phyloP scores from a whole-genome alignment of 2,888 invertebrate genomes.

The Drosophila bunnanda region DNA sequence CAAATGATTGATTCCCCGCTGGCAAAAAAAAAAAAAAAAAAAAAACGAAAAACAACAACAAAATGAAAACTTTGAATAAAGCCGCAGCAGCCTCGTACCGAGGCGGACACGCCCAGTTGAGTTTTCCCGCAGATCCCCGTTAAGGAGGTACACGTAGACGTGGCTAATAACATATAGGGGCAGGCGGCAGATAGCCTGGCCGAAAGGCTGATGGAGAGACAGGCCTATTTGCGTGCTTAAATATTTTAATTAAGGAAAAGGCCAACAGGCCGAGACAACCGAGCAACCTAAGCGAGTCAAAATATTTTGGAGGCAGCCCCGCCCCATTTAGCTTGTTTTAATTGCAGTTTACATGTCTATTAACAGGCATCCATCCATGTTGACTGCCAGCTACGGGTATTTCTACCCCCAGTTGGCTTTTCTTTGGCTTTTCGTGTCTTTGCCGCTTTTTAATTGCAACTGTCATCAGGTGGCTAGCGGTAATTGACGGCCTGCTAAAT shows the following conservation, averaged over 20 bases:
- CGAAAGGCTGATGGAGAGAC: slow-evolving; percentile 64
- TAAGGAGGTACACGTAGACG: slow-evolving; percentile 9
- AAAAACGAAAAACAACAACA: no score
- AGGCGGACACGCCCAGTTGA: slow-evolving; percentile 62
- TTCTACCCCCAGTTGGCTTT: slow-evolving; percentile 14
- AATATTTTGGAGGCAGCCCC: slow-evolving; percentile 65
- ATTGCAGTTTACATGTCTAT: slow-evolving; percentile 79
- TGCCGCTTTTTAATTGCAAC: slow-evolving; percentile 70
- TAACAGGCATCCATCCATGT: slow-evolving; percentile 60
- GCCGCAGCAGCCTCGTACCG: slow-evolving; percentile 56
- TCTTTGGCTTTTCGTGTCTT: slow-evolving; percentile 11
- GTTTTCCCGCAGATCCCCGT: slow-evolving; percentile 51
- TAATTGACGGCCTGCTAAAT: slow-evolving; percentile 64
- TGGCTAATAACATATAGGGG: slow-evolving; percentile 32
- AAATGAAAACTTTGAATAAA: slow-evolving; percentile 72
- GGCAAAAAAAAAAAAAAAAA: slow-evolving; percentile 57
- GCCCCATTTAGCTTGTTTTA: slow-evolving; percentile 65
- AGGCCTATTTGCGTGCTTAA: slow-evolving; percentile 77
- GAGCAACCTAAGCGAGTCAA: slow-evolving; percentile 53
- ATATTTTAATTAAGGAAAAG: slow-evolving; percentile 71
- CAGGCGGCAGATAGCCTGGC: slow-evolving; percentile 45
- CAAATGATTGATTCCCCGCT: slow-evolving; percentile 79
- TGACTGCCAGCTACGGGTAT: slow-evolving; percentile 26
- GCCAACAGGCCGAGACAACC: slow-evolving; percentile 36
- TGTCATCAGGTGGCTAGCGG: slow-evolving; percentile 75